Evolutionary conservation across 1,140 invertebrate genomes (phyloP).

Genomic region (Sycophila sp.): DNA sequence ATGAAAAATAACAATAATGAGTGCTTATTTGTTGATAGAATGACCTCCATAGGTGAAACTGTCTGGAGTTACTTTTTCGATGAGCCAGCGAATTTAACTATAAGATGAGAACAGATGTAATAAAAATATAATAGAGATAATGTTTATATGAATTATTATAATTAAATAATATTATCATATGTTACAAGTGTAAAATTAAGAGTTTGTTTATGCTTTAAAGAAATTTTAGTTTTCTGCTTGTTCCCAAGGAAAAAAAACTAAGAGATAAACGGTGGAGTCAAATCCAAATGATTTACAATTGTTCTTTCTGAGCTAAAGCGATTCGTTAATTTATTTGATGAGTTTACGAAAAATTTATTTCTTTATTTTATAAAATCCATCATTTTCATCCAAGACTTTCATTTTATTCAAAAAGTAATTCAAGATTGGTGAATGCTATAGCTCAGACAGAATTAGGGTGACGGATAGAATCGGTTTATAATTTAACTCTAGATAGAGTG

Average conservation of each 20-base stretch:
- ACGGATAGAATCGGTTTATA: slow-evolving; percentile 54
- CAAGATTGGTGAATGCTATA: slow-evolving; percentile 39
- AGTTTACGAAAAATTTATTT: too few relatives aligned
- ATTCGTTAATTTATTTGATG: too few relatives aligned
- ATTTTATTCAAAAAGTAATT: not conserved
- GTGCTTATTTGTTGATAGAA: not conserved
- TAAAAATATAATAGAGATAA: slow-evolving; percentile 58
- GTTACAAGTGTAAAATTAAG: slow-evolving; percentile 59
- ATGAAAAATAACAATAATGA: not conserved
- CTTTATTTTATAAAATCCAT: not conserved
- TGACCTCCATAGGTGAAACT: not conserved
- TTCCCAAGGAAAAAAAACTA: slow-evolving; percentile 42
- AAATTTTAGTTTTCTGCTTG: slow-evolving; percentile 61
- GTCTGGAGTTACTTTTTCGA: slow-evolving; percentile 12
- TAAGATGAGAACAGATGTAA: slow-evolving; percentile 43
- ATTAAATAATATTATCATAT: slow-evolving; percentile 55
- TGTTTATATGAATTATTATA: slow-evolving; percentile 64
- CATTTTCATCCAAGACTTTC: not conserved
- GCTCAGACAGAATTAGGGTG: slow-evolving; percentile 54
- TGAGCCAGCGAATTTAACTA: not conserved
- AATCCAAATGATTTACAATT: slow-evolving; percentile 42
- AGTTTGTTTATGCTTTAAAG: slow-evolving; percentile 64
- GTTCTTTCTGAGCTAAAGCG: slow-evolving; percentile 55
- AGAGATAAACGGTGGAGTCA: slow-evolving; percentile 41
- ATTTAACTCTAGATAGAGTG: slow-evolving; percentile 61